Conservation (phyloP, 2,113 vertebrate genomes). For the Rana temporaria region DNA sequence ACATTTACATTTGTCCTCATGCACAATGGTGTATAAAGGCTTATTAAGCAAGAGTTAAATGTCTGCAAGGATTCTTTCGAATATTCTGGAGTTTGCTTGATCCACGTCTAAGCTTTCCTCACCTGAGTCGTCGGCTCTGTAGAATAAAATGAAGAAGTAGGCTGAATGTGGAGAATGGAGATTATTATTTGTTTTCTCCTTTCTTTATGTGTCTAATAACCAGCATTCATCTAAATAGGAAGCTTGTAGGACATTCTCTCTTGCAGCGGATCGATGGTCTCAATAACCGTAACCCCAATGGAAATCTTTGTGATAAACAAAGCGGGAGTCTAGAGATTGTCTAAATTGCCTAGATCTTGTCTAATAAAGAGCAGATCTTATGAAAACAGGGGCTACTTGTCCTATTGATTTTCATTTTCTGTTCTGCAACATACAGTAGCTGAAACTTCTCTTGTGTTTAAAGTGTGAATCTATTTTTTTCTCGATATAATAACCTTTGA, state of each 20-base stretch:
- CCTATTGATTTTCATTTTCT: constrained; percentile 55
- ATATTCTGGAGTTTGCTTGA: not conserved
- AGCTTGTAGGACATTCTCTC: constrained; percentile 46
- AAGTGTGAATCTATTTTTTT: constrained; percentile 18
- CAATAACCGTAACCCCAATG: constrained; percentile 56
- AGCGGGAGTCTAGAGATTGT: constrained; percentile 53
- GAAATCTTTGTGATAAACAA: constrained; percentile 56
- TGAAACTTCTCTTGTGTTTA: constrained; percentile 42
- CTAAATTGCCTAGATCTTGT: constrained; percentile 55
- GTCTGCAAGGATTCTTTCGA: not conserved
- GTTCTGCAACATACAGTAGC: constrained; percentile 14
- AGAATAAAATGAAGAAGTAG: constrained; percentile 49
- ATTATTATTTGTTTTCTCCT: constrained; percentile 48
- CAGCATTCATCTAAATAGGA: constrained; percentile 56
- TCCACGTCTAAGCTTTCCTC: constrained; percentile 10
- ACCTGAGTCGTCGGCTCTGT: not conserved
- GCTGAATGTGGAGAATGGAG: constrained; percentile 30
- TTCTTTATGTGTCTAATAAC: constrained; percentile 53
- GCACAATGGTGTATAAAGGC: not conserved
- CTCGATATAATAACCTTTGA: not conserved
- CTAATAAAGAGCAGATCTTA: constrained; percentile 51
- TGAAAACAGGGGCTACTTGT: constrained; percentile 46
- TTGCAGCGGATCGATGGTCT: constrained; percentile 55
- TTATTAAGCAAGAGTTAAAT: not conserved
- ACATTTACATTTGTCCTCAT: not conserved